Evolutionary conservation across 2,888 invertebrate genomes (phyloP).

Genomic region (Latheticus oryzae): DNA sequence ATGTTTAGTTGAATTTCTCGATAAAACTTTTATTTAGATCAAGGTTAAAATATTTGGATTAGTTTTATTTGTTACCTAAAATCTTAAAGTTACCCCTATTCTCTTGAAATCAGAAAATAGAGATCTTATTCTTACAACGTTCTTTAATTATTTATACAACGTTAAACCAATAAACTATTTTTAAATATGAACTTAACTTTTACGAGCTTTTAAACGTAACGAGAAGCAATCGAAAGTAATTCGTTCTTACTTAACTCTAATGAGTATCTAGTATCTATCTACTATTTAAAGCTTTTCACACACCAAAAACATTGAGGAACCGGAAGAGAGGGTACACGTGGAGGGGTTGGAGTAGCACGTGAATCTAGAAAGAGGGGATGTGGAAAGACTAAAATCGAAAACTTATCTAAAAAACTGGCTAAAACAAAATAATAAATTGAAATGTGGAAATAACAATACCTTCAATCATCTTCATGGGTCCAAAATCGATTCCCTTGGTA

Average conservation of each 20-base stretch:
- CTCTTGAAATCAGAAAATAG: too few species aligned
- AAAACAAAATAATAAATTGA: too few species aligned
- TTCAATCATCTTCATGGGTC: slow-evolving; percentile 47
- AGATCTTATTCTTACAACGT: too few species aligned
- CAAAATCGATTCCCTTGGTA: slow-evolving; percentile 44
- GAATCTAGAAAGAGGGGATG: slow-evolving; percentile 15
- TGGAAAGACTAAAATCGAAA: too few species aligned
- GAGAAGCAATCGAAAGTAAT: slow-evolving; percentile 1
- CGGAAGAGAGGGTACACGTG: slow-evolving; percentile 18
- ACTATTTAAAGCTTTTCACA: too few species aligned
- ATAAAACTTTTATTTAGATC: slow-evolving; percentile 34
- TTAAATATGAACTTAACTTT: slow-evolving; percentile 26
- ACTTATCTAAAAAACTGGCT: too few species aligned
- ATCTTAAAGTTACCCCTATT: too few species aligned
- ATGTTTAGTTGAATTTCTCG: slow-evolving; percentile 31
- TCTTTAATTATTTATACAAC: slow-evolving; percentile 27
- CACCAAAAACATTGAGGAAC: neutral
- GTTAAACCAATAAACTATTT: slow-evolving; percentile 29
- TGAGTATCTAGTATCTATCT: too few species aligned
- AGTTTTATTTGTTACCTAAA: too few species aligned
- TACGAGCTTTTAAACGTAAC: slow-evolving; percentile 16
- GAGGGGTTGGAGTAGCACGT: slow-evolving; percentile 30
- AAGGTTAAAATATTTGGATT: slow-evolving; percentile 33
- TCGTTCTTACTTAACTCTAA: too few species aligned
- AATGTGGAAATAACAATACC: slow-evolving; percentile 42